Conservation (phyloP, 2,888 invertebrate genomes). For the Eupithecia insigniata region DNA sequence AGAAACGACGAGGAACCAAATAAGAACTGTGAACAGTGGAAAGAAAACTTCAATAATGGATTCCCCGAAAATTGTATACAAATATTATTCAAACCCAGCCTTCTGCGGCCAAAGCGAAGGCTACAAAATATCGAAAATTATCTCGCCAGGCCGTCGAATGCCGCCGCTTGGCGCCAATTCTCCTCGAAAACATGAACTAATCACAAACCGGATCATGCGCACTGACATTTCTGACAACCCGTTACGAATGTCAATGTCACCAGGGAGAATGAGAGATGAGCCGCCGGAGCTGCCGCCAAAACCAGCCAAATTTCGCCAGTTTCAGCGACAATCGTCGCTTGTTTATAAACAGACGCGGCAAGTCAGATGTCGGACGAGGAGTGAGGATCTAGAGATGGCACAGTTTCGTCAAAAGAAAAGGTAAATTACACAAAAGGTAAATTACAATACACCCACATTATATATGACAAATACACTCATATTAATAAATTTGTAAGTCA, state of each 20-base stretch:
- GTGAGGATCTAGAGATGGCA: slow-evolving; percentile 80
- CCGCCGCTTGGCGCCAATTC: slow-evolving; percentile 77
- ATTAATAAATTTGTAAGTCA: neutral
- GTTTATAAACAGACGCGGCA: slow-evolving; percentile 81
- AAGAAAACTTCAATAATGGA: slow-evolving; percentile 62
- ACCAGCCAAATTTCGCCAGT: slow-evolving; percentile 70
- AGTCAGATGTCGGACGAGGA: slow-evolving; percentile 67
- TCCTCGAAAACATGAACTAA: slow-evolving; percentile 67
- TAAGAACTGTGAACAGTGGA: neutral
- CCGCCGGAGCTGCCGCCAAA: slow-evolving; percentile 79
- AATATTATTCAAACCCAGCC: slow-evolving; percentile 91
- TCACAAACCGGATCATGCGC: slow-evolving; percentile 70
- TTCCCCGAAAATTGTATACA: slow-evolving; percentile 81
- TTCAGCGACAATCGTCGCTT: slow-evolving; percentile 73
- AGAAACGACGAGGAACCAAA: neutral
- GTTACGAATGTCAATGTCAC: slow-evolving; percentile 65
- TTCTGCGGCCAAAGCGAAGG: slow-evolving; percentile 91
- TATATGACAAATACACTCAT: too few species aligned
- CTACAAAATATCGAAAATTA: slow-evolving; percentile 67
- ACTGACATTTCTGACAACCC: slow-evolving; percentile 82
- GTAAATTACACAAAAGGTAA: slow-evolving; percentile 40
- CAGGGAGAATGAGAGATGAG: slow-evolving; percentile 61
- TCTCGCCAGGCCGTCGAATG: slow-evolving; percentile 67
- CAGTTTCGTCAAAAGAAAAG: slow-evolving; percentile 65
- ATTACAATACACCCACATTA: too few species aligned